These are phyloP conservation scores for Agraylea sexmaculata DNA, from an alignment of 1,140 invertebrate genomes.

Conservation along the genomic window DNA sequence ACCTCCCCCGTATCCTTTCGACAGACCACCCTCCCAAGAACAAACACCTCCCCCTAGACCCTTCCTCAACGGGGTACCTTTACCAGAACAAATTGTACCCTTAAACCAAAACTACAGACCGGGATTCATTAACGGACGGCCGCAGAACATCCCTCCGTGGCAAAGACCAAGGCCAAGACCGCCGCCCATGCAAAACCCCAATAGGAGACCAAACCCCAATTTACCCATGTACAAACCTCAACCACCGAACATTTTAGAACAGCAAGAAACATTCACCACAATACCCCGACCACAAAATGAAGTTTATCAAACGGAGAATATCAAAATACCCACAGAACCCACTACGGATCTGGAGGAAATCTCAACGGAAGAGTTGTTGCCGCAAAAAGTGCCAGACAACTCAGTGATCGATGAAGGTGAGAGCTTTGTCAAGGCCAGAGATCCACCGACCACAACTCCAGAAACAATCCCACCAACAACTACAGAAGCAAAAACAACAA, in stretches of 20 bases:
- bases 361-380: no score
- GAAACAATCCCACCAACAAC: constrained; percentile 18
- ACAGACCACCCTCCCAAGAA: constrained; percentile 36
- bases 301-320: background rate
- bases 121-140: constrained; percentile 31
- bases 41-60: constrained; percentile 37
- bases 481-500: constrained; percentile 15
- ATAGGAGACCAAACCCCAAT: constrained; percentile 35
- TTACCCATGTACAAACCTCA: constrained; percentile 36
- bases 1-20: constrained; percentile 56
- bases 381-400: constrained; percentile 21
- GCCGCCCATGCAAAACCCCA: constrained; percentile 25
- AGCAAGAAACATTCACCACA: constrained; percentile 9
- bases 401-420: constrained; percentile 16
- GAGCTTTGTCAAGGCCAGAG: constrained; percentile 11
- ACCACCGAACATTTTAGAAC: constrained; percentile 21
- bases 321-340: background rate
- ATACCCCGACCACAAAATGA: constrained; percentile 10
- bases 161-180: constrained; percentile 42
- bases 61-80: constrained; percentile 53
- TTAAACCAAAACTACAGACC: constrained; percentile 35
- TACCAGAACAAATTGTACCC: constrained; percentile 59
- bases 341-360: no score
- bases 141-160: constrained; percentile 43
- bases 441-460: constrained; percentile 18